Evolutionary conservation across 2,888 invertebrate genomes (phyloP).

Genomic region (Entomobrya proxima): DNA sequence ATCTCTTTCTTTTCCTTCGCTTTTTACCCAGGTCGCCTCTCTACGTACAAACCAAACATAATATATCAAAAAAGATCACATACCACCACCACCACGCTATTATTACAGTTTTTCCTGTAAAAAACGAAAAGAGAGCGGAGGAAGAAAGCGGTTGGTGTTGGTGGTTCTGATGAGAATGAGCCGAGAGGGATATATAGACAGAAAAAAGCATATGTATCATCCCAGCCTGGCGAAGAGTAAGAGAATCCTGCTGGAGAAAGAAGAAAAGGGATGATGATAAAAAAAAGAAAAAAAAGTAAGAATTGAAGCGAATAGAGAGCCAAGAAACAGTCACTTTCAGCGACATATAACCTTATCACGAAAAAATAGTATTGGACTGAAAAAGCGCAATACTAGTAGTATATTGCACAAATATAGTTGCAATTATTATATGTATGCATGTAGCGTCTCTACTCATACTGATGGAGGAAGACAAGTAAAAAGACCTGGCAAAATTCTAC

Average conservation of each 20-base stretch:
- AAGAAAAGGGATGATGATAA: slow-evolving; percentile 25
- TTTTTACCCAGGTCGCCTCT: slow-evolving; percentile 20
- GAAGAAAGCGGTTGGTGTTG: slow-evolving; percentile 40
- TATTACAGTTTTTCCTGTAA: slow-evolving; percentile 36
- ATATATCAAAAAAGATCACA: slow-evolving; percentile 44
- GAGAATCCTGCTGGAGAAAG: slow-evolving; percentile 35
- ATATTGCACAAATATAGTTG: not conserved
- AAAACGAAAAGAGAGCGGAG: slow-evolving; percentile 9
- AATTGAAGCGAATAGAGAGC: slow-evolving; percentile 35
- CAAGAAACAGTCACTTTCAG: slow-evolving; percentile 64
- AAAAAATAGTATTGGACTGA: not conserved
- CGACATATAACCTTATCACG: slow-evolving; percentile 35
- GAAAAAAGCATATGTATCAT: slow-evolving; percentile 58
- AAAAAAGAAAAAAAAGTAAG: slow-evolving; percentile 29
- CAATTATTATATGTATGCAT: not conserved
- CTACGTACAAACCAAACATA: slow-evolving; percentile 43
- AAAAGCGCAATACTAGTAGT: not conserved
- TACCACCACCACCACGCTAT: slow-evolving; percentile 19
- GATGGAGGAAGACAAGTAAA: slow-evolving; percentile 28
- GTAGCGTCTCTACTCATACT: not conserved
- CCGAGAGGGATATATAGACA: not conserved
- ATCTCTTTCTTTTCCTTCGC: not conserved
- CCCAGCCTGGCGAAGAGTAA: slow-evolving; percentile 32
- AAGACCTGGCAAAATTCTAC: slow-evolving; percentile 45
- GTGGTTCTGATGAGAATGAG: slow-evolving; percentile 43